Percentiles rank a stretch among this genome's conserved stretches.
These are phyloP conservation scores for Eospalax fontanierii DNA, from an alignment of 2,797 vertebrate genomes.

Conservation along the genomic window DNA sequence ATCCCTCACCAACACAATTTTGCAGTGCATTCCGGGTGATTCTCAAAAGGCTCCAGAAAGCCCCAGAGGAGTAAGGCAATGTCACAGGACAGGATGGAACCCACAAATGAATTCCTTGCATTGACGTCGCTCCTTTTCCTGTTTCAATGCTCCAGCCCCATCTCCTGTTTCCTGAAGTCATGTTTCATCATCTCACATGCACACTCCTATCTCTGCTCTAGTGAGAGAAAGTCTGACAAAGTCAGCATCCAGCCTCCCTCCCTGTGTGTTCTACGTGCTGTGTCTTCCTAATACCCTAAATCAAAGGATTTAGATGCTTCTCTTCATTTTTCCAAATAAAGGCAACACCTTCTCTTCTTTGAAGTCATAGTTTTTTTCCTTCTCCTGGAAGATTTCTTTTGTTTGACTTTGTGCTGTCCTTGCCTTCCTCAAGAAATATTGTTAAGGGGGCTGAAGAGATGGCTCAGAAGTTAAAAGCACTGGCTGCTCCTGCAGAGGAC, in stretches of 20 bases:
- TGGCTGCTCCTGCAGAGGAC: too few species aligned
- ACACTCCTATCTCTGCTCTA: not conserved
- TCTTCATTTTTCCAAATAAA: not conserved
- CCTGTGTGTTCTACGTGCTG: not conserved
- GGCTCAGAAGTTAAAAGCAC: too few species aligned
- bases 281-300: not conserved
- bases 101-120: not conserved
- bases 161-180: not conserved
- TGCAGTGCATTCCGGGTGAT: not conserved
- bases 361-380: not conserved
- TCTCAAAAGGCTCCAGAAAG: not conserved
- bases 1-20: not conserved
- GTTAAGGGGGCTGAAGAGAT: not conserved
- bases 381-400: not conserved
- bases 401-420: not conserved
- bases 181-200: not conserved
- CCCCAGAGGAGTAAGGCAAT: not conserved
- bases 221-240: not conserved
- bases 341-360: not conserved
- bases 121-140: not conserved
- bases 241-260: not conserved
- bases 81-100: not conserved
- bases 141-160: not conserved
- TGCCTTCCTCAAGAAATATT: slow-evolving; percentile 1
- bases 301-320: not conserved